Conservation (phyloP, 2,888 invertebrate species). For the Cataglyphis livida region DNA sequence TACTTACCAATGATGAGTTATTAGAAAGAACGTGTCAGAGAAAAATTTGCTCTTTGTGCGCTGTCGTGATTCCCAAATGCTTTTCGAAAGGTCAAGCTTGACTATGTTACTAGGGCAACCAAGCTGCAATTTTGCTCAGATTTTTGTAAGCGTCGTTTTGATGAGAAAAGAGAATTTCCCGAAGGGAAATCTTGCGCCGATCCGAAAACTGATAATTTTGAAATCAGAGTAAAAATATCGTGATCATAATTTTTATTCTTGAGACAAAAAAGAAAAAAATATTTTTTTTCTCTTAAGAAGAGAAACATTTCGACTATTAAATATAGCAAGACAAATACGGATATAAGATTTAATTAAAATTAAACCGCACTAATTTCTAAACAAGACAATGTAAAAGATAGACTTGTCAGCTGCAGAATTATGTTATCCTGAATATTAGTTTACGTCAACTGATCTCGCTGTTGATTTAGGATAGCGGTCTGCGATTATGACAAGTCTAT, state of each 20-base stretch:
- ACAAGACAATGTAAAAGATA: background rate
- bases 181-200: background rate
- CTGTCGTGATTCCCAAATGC: slow-evolving; percentile 8
- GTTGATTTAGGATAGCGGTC: slow-evolving; percentile 8
- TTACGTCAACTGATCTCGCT: background rate
- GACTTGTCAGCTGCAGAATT: background rate
- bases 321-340: background rate
- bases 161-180: background rate
- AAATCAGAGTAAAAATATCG: background rate
- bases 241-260: slow-evolving; percentile 15
- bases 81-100: slow-evolving; percentile 21
- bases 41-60: slow-evolving; percentile 18
- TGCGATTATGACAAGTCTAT: slow-evolving; percentile 24
- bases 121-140: slow-evolving; percentile 14
- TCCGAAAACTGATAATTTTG: background rate
- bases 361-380: background rate
- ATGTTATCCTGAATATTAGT: background rate
- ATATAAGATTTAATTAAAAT: background rate
- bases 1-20: slow-evolving; percentile 33
- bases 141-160: slow-evolving; percentile 1
- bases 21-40: slow-evolving; percentile 12
- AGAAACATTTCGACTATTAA: background rate
- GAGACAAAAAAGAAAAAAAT: background rate
- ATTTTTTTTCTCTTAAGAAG: background rate
- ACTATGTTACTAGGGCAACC: background rate